Evolutionary conservation across 2,888 invertebrate genomes (phyloP).

Genomic region (Nebria salina): DNA sequence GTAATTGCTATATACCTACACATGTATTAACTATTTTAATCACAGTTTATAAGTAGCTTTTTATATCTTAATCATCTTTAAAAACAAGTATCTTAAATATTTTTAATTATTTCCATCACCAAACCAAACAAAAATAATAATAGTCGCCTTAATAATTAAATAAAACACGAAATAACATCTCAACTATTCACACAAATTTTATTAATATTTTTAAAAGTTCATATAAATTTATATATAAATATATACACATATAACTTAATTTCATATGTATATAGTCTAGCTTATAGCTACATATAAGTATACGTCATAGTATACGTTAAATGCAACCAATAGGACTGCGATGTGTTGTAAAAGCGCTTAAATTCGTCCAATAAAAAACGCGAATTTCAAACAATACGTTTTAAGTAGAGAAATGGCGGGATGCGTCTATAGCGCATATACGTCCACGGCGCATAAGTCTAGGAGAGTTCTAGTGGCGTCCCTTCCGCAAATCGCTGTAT

Average conservation of each 20-base stretch:
- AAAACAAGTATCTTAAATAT: background rate
- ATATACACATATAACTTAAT: background rate
- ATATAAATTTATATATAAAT: no score
- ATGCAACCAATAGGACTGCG: background rate
- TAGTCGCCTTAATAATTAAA: background rate
- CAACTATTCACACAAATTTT: background rate
- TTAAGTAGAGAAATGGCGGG: background rate
- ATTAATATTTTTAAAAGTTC: no score
- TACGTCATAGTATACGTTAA: background rate
- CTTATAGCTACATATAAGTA: background rate
- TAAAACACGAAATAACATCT: background rate
- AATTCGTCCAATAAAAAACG: background rate
- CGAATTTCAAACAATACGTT: background rate
- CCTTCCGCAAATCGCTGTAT: no score
- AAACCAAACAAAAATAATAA: background rate
- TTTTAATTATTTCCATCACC: background rate
- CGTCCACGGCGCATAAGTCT: no score
- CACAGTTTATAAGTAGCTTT: background rate
- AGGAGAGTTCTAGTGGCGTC: no score
- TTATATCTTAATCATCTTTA: background rate
- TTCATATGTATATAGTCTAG: background rate
- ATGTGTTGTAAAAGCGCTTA: background rate
- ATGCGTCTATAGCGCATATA: background rate
- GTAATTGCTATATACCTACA: background rate
- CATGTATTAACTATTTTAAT: background rate